phyloP scores from a whole-genome alignment of 2,113 vertebrate species.

The Carassius auratus region DNA sequence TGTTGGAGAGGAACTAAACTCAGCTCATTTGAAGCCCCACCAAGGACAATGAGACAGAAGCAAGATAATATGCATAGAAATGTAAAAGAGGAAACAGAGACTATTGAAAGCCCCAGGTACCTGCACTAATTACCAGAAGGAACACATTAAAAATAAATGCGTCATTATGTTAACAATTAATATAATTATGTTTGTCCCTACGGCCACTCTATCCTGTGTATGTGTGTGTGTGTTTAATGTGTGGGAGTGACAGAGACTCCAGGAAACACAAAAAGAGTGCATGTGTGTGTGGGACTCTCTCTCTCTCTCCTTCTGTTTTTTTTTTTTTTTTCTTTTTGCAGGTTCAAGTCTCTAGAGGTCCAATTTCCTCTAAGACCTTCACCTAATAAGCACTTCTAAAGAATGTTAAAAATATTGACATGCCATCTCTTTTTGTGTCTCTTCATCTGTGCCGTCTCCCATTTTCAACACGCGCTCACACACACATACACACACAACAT shows the following conservation, averaged over 20 bases:
- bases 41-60: constrained; percentile 57
- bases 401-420: constrained; percentile 54
- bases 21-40: constrained; percentile 64
- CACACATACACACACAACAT: constrained; percentile 45
- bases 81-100: constrained; percentile 47
- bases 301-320: not conserved
- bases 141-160: constrained; percentile 78
- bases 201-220: constrained; percentile 46
- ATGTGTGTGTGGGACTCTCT: constrained; percentile 17
- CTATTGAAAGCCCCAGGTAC: constrained; percentile 65
- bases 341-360: constrained; percentile 44
- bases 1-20: constrained; percentile 60
- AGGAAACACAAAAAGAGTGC: constrained; percentile 29
- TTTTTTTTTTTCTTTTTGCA: not conserved
- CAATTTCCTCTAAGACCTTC: constrained; percentile 49
- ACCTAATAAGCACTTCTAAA: constrained; percentile 51
- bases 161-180: constrained; percentile 80
- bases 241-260: constrained; percentile 28
- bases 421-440: constrained; percentile 32
- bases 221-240: constrained; percentile 50
- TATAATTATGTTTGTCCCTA: constrained; percentile 72
- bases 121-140: constrained; percentile 74
- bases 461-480: constrained; percentile 20
- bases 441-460: constrained; percentile 39
- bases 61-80: constrained; percentile 64